Conservation (phyloP, 2,797 vertebrate genomes). For the Botia almorhae region DNA sequence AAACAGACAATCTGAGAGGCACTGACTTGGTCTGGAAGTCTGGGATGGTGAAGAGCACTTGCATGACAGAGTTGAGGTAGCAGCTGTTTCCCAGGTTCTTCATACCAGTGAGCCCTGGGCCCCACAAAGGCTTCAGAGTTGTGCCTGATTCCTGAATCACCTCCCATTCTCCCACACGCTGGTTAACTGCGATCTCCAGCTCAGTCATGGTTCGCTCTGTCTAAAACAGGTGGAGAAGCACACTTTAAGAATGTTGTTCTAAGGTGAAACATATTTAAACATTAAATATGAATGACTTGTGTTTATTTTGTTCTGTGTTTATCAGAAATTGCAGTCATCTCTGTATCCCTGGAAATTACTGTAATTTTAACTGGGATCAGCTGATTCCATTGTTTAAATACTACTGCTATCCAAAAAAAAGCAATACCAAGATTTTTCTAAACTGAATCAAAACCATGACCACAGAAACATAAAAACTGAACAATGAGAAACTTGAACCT, state of each 20-base stretch:
- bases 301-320: no score
- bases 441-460: neutral
- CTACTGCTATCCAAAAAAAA: neutral
- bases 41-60: constrained; percentile 98
- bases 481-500: neutral
- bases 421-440: neutral
- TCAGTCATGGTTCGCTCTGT: constrained; percentile 98
- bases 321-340: neutral
- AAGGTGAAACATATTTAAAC: neutral
- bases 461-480: neutral
- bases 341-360: neutral
- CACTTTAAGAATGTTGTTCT: constrained; percentile 9
- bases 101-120: constrained; percentile 94
- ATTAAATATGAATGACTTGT: neutral
- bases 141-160: constrained; percentile 96
- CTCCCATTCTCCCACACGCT: constrained; percentile 98
- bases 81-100: constrained; percentile 98
- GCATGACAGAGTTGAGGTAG: constrained; percentile 99
- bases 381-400: neutral
- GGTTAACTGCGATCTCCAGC: constrained; percentile 98
- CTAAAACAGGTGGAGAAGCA: constrained; percentile 66
- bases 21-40: constrained; percentile 96
- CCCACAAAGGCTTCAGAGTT: constrained; percentile 89
- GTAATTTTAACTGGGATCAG: neutral
- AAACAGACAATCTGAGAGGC: neutral